phyloP scores from a whole-genome alignment of 2,797 vertebrate genomes.

The Synanceia verrucosa region DNA sequence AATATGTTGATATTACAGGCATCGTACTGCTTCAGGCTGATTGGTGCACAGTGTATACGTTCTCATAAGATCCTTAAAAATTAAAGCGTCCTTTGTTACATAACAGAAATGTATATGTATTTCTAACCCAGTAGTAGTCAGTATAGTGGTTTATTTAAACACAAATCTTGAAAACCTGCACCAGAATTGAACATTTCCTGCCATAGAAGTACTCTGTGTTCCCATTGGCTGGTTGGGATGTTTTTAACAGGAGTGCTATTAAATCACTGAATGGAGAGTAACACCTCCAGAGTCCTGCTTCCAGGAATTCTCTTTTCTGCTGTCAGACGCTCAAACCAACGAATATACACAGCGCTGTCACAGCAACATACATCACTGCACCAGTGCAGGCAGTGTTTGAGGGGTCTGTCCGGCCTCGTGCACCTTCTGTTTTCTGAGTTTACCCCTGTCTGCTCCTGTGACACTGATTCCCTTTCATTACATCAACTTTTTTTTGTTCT shows the following conservation, averaged over 20 bases:
- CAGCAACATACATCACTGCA: conserved; percentile 55
- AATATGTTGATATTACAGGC: too few species aligned
- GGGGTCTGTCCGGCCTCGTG: not conserved
- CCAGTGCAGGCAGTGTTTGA: conserved; percentile 31
- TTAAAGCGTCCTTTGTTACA: not conserved
- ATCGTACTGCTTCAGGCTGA: too few species aligned
- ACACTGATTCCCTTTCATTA: not conserved
- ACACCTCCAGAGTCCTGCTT: conserved; percentile 63
- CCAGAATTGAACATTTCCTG: conserved; percentile 49
- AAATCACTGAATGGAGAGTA: conserved; percentile 70
- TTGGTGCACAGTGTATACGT: too few species aligned
- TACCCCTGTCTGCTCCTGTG: too few species aligned
- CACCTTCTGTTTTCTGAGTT: conserved; percentile 13
- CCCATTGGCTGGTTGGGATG: conserved; percentile 49
- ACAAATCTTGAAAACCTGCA: not conserved
- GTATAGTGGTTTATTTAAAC: not conserved
- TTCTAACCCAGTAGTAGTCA: not conserved
- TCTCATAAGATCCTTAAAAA: not conserved
- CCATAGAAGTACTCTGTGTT: conserved; percentile 25
- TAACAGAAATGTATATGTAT: not conserved
- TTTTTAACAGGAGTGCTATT: conserved; percentile 64
- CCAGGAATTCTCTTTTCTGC: conserved; percentile 76
- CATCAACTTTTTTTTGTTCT: conserved; percentile 2
- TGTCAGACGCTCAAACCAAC: conserved; percentile 46
- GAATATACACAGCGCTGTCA: conserved; percentile 52